These are phyloP conservation scores for Hippasteria phrygiana DNA, from an alignment of 53 echinoderm and acorn worm genomes.

Conservation along the genomic window DNA sequence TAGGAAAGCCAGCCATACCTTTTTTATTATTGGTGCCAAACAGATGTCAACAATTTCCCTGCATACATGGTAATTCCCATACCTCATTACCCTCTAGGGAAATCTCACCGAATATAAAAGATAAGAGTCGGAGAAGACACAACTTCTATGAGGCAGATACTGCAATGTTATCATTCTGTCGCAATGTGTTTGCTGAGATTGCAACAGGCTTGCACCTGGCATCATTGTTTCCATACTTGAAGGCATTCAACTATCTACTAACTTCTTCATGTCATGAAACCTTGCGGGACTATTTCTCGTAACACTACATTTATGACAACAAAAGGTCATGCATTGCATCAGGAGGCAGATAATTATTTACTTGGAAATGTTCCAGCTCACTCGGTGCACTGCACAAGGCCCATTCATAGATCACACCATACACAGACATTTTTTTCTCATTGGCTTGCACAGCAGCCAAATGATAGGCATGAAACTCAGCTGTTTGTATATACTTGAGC, in stretches of 20 bases:
- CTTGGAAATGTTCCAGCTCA: neutral
- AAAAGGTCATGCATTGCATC: constrained; percentile 46
- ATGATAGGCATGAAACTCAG: constrained; percentile 28
- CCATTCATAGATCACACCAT: neutral
- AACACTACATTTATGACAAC: neutral
- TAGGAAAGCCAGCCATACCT: constrained; percentile 59
- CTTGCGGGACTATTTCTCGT: neutral
- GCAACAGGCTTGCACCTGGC: constrained; percentile 26
- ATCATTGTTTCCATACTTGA: constrained; percentile 44
- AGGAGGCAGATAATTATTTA: constrained; percentile 19
- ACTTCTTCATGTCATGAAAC: constrained; percentile 31
- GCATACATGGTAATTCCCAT: constrained; percentile 55
- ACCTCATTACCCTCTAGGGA: constrained; percentile 33
- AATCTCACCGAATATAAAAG: constrained; percentile 37
- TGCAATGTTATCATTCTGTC: constrained; percentile 40
- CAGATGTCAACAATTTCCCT: constrained; percentile 58
- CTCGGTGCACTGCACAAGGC: no score
- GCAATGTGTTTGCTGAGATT: constrained; percentile 23
- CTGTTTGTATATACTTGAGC: neutral
- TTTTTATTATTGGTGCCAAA: constrained; percentile 49
- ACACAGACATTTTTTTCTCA: constrained; percentile 9
- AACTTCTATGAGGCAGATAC: constrained; percentile 41
- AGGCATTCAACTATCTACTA: neutral
- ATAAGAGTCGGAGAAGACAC: constrained; percentile 19
- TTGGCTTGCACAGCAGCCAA: constrained; percentile 21